Percentiles rank a stretch among this genome's conserved stretches.
phyloP scores from a whole-genome alignment of 2,113 vertebrate genomes.

The Hystrix cristata region DNA sequence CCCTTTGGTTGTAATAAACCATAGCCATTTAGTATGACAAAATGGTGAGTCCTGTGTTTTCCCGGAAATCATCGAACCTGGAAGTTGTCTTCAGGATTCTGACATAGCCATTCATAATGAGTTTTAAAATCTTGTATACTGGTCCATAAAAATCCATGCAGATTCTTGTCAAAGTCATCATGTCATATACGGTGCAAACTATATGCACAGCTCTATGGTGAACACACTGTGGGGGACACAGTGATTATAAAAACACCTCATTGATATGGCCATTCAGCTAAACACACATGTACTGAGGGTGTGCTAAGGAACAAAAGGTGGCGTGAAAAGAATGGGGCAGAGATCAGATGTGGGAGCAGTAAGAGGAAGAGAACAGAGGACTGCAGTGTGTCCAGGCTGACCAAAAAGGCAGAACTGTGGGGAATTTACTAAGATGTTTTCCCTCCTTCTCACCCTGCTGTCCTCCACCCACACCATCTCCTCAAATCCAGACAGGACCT shows the following conservation, averaged over 20 bases:
- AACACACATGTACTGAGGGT: not conserved
- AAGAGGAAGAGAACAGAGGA: not conserved
- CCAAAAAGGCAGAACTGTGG: not conserved
- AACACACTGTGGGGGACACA: not conserved
- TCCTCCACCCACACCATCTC: not conserved
- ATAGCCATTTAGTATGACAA: not conserved
- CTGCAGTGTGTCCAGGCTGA: too few species aligned
- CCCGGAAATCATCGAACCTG: not conserved
- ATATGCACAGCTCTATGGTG: not conserved
- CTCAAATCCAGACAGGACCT: not conserved
- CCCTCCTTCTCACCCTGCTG: not conserved
- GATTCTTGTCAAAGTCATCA: not conserved
- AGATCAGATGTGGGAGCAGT: not conserved
- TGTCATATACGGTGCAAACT: not conserved
- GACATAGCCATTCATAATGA: not conserved
- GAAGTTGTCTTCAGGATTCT: not conserved
- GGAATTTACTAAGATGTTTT: not conserved
- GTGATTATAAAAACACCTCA: not conserved
- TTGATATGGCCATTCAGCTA: not conserved
- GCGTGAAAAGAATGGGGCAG: not conserved
- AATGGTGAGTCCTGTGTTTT: not conserved
- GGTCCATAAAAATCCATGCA: not conserved
- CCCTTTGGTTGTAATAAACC: not conserved
- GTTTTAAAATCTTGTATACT: not conserved
- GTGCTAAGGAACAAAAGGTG: not conserved